phyloP scores from a whole-genome alignment of 2,113 vertebrate species.

The Pogonocichla stellata region DNA sequence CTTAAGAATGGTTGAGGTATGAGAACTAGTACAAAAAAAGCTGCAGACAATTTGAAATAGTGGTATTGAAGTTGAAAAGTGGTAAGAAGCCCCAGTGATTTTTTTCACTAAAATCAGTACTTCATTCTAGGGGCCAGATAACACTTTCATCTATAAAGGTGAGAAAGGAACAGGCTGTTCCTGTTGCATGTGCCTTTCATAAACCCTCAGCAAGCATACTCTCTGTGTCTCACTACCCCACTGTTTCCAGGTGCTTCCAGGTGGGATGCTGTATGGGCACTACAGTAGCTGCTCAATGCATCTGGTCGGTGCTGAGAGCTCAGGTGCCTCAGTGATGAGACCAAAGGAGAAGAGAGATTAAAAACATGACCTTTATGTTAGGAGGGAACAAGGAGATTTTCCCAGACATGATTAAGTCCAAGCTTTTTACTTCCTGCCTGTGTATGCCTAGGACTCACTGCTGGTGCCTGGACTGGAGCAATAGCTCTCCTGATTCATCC shows the following conservation, averaged over 20 bases:
- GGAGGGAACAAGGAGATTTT: neutral
- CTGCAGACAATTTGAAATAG: neutral
- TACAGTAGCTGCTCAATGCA: neutral
- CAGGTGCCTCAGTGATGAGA: neutral
- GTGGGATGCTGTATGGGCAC: neutral
- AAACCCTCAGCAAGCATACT: neutral
- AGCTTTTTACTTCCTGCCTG: neutral
- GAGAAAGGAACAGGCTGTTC: neutral
- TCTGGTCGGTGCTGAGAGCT: neutral
- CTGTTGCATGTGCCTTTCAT: neutral
- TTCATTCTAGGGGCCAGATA: neutral
- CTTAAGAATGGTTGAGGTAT: neutral
- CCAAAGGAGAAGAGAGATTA: neutral
- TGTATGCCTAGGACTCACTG: fast-evolving
- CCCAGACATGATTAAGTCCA: neutral
- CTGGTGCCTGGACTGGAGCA: neutral
- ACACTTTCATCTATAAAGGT: neutral
- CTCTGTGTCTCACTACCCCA: neutral
- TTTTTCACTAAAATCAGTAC: neutral
- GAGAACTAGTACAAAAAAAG: neutral
- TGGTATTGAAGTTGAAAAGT: too few relatives aligned
- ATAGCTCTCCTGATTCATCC: neutral
- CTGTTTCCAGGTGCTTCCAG: neutral
- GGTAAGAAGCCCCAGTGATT: neutral
- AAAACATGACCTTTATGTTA: neutral